Evolutionary conservation across 2,797 vertebrate genomes (phyloP), one percentile per base, ranked within the genome.

Genomic region (Myripristis murdjan): DNA sequence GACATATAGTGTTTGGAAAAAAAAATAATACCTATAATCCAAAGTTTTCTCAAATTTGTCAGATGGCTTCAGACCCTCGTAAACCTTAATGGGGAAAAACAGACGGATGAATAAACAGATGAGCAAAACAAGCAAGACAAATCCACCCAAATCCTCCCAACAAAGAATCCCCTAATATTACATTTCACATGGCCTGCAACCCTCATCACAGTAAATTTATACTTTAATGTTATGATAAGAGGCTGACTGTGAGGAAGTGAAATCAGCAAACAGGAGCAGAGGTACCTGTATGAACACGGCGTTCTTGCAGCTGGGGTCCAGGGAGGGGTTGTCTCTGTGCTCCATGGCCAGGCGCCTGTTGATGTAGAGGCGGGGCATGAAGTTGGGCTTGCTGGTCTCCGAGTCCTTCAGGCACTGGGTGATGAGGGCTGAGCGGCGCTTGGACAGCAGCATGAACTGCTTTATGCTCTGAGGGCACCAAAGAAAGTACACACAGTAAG

Each of bases 321-420:
- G 88, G 31, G 95, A 94, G 1, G 98, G 96, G 85, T 97, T 99
- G 91, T 98, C 97, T 1, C 96, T 91, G 91, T 99, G 98, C 83
- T 99, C 98, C 98, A 99, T 99, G 79, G 98, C 98, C 73, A 98
- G 93, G 23, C 98, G 96, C 6, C 98, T 94, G 93, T 99, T 99
- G 89, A 99, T 99, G 89, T 99, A 99, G 33, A 99, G 96, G 10
- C 96, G 95, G 0, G 98, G 98, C 97, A 99, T 98, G 91, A 97
- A 96, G 91, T 96, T 98, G 57, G 98, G 98, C 65, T 98, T 99
- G 84, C 95, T 97, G 84, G 97, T 98, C 90, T 99, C 98, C 0
- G 98, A 99, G 87, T 99, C 97, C 79, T 98, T 99, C 84, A 99
- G 94, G 85, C 97, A 99, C 92, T 98, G 98, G 6, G 95, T 94